A percentile compares a stretch with the other conserved stretches of the same genome.
phyloP scores from a whole-genome alignment of 1,140 invertebrate genomes.

The Lucilia cuprina region DNA sequence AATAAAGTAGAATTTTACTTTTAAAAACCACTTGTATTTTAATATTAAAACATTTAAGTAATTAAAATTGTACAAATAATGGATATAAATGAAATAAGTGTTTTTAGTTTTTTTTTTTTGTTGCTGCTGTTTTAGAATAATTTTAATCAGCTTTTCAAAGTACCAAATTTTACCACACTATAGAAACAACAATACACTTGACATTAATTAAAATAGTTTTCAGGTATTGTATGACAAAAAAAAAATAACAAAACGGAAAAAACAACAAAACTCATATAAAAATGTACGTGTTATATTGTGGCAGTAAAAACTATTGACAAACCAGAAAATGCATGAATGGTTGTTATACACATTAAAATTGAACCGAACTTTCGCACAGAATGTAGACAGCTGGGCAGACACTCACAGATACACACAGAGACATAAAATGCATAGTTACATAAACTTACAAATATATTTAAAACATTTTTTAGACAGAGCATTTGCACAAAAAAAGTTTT shows the following conservation, averaged over 20 bases:
- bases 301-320: background rate
- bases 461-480: background rate
- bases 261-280: background rate
- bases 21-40: too few species aligned
- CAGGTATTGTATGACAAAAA: background rate
- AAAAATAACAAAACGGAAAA: background rate
- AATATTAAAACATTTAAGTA: too few species aligned
- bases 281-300: slow-evolving; percentile 3
- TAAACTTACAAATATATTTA: background rate
- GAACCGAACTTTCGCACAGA: background rate
- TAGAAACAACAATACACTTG: background rate
- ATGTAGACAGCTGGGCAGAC: background rate
- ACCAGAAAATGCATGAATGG: background rate
- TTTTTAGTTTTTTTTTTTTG: background rate
- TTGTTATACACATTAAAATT: background rate
- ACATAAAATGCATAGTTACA: background rate
- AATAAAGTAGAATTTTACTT: too few species aligned
- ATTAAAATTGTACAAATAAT: too few species aligned
- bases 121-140: background rate
- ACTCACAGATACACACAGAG: background rate
- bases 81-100: background rate
- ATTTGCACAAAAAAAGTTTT: background rate
- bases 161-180: background rate
- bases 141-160: background rate
- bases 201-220: slow-evolving; percentile 18